A percentile compares a stretch with the other conserved stretches of the same genome.
Conservation (phyloP, 2,888 invertebrate species). For the Phrixothrix hirtus region DNA sequence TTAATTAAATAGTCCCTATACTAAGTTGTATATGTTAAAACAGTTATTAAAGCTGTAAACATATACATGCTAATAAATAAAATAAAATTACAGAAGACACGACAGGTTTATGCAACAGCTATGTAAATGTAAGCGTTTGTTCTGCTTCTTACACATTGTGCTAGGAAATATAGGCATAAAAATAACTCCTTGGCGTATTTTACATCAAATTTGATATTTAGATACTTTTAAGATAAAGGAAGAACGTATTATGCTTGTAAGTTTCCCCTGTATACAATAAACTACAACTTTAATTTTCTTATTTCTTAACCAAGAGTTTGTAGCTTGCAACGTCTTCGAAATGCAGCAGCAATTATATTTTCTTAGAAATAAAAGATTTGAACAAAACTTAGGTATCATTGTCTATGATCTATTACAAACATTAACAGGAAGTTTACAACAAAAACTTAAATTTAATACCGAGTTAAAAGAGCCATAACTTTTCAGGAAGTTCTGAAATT, state of each 20-base stretch:
- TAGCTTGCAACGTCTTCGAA: slow-evolving; percentile 8
- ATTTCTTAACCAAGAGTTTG: slow-evolving; percentile 1
- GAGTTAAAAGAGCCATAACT: slow-evolving; percentile 26
- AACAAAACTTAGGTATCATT: slow-evolving; percentile 18
- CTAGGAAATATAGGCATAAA: slow-evolving; percentile 5
- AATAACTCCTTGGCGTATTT: slow-evolving; percentile 3
- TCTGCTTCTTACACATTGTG: slow-evolving; percentile 2
- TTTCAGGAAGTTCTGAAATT: slow-evolving; percentile 25
- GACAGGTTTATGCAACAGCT: slow-evolving; percentile 6
- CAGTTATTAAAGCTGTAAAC: slow-evolving; percentile 3
- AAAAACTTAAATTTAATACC: slow-evolving; percentile 28
- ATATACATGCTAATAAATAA: slow-evolving; percentile 10
- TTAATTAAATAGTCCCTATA: no score
- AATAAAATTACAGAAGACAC: slow-evolving; percentile 12
- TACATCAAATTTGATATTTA: background rate
- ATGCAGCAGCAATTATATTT: slow-evolving; percentile 14
- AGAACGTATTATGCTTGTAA: slow-evolving; percentile 2
- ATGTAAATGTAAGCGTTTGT: background rate
- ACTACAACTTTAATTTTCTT: slow-evolving; percentile 10
- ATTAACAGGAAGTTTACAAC: slow-evolving; percentile 29
- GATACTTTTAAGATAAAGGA: background rate
- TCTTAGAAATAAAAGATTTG: slow-evolving; percentile 17
- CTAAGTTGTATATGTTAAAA: no score
- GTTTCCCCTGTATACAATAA: slow-evolving; percentile 5
- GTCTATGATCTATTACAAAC: slow-evolving; percentile 28